Base-by-base conservation (phyloP, 2,888 invertebrate genomes). In the Polymixis flavicincta region DNA sequence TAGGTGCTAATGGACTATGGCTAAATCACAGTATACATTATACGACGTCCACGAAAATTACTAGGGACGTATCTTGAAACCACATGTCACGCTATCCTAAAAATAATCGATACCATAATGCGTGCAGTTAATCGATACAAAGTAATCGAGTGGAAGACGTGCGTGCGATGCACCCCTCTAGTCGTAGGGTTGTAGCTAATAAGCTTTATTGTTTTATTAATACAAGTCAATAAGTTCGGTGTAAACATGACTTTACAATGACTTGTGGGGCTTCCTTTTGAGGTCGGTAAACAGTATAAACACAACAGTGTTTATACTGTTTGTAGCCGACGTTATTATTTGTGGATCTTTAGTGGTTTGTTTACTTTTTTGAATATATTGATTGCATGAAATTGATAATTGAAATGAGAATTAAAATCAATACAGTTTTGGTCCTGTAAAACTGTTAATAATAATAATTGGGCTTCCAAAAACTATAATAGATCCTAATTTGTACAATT, bases 71-170 rank as follows among this genome's bases (percentile, higher is more conserved):
- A 48, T 83, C 45, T 75, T 32, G 17, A 64, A 67, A 71, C 78
- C 82, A 74, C 78, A 71, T 48, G 73, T 74, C 82, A 76, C 83
- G 72, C 84, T 71, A 79, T 71, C 60, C 74, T 22, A 66, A 74
- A 80, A 70, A 67, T 48, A 89, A 93, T 93, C 93, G 92, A 93
- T 92, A 89, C 45, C 80, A 75, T 76, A 76, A 90, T 90, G 93
- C 93, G 93, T 93, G 93, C 92, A 89, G 90, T 79, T 93, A 93
- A 93, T 93, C 91, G 92, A 91, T 89, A 85, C 65, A 32, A 63
- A 78, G 78, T 80, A 85, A 88, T 87, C 88, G 85, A 88, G 77
- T 70, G 78, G 78, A 87, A 88, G 83, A 80, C 80, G 89, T 91
- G 91, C 93, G 93, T 92, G 92, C 86, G 91, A 88, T 88, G 85